Evolutionary conservation across 2,797 vertebrate genomes (phyloP).

Genomic region (Benthosema pterotum): DNA sequence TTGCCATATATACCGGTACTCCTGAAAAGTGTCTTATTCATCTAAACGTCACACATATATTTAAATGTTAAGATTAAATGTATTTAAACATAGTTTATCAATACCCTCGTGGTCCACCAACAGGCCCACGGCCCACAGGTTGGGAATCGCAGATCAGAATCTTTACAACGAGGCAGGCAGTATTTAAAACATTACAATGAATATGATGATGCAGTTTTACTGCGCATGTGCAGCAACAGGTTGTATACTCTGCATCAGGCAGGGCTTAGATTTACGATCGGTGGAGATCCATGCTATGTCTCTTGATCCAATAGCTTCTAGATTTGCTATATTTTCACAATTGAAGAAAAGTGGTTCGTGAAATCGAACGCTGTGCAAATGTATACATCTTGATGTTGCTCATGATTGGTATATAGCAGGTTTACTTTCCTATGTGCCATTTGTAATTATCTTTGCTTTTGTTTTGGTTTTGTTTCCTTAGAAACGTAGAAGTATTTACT

Average conservation of each 20-base stretch:
- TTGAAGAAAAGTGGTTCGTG: too few species aligned
- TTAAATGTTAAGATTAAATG: too few species aligned
- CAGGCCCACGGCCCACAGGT: too few species aligned
- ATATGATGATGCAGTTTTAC: slow-evolving; percentile 13
- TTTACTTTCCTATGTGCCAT: slow-evolving; percentile 21
- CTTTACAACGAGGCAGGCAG: slow-evolving; percentile 37
- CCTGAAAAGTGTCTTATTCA: slow-evolving; percentile 31
- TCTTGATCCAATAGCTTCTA: too few species aligned
- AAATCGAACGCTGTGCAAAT: too few species aligned
- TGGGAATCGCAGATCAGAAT: slow-evolving; percentile 22
- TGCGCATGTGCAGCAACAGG: slow-evolving; percentile 1
- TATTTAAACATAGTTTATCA: too few species aligned
- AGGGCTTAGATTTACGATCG: too few species aligned
- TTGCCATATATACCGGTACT: too few species aligned
- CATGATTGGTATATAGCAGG: slow-evolving; percentile 11
- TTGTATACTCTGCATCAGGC: background rate
- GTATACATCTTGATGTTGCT: too few species aligned
- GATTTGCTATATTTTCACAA: slow-evolving; percentile 22
- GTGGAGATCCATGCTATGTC: too few species aligned
- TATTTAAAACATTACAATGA: slow-evolving; percentile 40
- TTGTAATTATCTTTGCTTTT: slow-evolving; percentile 7
- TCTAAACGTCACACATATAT: slow-evolving; percentile 27
- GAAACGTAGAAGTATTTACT: slow-evolving; percentile 1
- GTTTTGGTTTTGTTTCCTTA: slow-evolving; percentile 7
- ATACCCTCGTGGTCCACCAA: too few species aligned